Base-by-base conservation (phyloP, 2,888 invertebrate species). In the Balanococcus diminutus region DNA sequence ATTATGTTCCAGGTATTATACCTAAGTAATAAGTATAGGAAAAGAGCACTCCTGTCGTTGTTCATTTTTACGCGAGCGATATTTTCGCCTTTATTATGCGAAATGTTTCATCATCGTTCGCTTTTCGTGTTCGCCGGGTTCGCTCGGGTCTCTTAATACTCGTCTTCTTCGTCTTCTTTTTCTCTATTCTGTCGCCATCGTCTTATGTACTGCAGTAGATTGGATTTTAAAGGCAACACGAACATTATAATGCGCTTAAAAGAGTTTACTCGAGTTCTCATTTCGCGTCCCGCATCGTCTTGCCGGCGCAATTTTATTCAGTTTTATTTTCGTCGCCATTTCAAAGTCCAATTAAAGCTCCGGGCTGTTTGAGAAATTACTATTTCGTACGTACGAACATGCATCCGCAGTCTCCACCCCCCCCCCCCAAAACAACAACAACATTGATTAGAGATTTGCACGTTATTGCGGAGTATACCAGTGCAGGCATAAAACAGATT, bases 251-350 rank as follows among this genome's bases (percentile, higher is more conserved):
- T 67, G 25, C 61, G 61, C 61, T 67, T 28, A 28, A 67, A 25
- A 67, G 61, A 67, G 61, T 67, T 67, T 67, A 28, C 61, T 67
- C 61, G 61, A 28, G 28, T 67, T 67, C 14, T 67, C 61, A 67
- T 67, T 67, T 25, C 61, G 22, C n/a, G n/a, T n/a, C n/a, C n/a
- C n/a, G n/a, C n/a, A n/a, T 67, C 61, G 61, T 14, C 25, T 67
- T 28, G 61, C 25, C 11, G 11, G 14, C 61, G 61, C 61, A 28
- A 28, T 67, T 67, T 67, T 67, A 28, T 25, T 28, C 28, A 67
- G 61, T 67, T 67, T 67, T 14, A 67, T 67, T 67, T 67, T 67
- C 11, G 61, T 28, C 9, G 22, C 22, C 28, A 14, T 28, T 67
- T 67, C 28, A 9, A 25, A 67, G 28, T 9, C 28, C 61, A 28